Percentiles rank a stretch among this genome's conserved stretches.
Evolutionary conservation across 2,797 vertebrate genomes (phyloP).

Genomic region (Enteromius fasciolatus): DNA sequence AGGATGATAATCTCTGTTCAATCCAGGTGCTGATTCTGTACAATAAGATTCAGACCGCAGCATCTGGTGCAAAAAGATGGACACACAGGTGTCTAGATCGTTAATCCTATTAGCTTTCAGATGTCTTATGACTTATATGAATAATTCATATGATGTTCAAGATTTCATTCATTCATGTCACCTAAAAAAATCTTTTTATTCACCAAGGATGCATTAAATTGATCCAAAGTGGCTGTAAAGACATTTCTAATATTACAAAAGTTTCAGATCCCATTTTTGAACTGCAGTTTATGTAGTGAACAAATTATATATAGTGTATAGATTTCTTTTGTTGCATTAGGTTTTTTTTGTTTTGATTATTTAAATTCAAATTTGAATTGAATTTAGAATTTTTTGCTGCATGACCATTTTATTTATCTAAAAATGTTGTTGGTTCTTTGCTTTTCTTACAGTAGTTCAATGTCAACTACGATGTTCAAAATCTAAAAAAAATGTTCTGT

Average conservation of each 20-base stretch:
- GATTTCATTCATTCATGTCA: neutral
- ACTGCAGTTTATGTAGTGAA: neutral
- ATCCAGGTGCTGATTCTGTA: neutral
- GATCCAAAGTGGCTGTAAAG: neutral
- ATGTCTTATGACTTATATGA: neutral
- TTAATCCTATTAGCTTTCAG: neutral
- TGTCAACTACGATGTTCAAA: neutral
- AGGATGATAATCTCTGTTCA: neutral
- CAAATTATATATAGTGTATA: neutral
- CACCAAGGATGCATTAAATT: neutral
- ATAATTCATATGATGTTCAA: neutral
- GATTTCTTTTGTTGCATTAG: neutral
- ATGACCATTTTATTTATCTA: neutral
- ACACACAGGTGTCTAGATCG: neutral
- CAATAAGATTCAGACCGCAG: neutral
- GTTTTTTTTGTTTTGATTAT: too few species aligned
- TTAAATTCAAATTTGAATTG: neutral
- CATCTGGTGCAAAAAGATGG: slow-evolving; percentile 11
- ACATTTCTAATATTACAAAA: neutral
- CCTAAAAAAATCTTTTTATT: neutral
- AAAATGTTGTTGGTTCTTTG: slow-evolving; percentile 9
- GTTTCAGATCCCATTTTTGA: neutral
- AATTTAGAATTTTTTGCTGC: neutral
- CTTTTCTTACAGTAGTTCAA: neutral
- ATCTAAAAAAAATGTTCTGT: slow-evolving; percentile 17